Base-by-base conservation (phyloP, 2,797 vertebrate genomes). In the Dicrostonyx torquatus region DNA sequence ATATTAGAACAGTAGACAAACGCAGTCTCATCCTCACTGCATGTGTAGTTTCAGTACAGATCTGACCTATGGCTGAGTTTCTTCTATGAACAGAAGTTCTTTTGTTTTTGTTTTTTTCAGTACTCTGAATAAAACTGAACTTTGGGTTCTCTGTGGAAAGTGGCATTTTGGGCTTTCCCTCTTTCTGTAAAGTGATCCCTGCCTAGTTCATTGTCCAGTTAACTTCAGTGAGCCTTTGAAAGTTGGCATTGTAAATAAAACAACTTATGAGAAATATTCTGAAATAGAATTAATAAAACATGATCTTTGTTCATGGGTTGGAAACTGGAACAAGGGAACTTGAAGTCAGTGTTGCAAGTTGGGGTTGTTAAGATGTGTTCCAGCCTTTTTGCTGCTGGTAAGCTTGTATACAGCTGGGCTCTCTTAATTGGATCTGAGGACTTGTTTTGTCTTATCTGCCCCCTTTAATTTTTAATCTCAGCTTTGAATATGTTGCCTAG, bases 1-100 rank as follows among this genome's bases (percentile, higher is more conserved):
- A 99, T 99, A 99, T 99, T 99, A 99, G 99, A 99, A 98, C 98
- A 99, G 99, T 99, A 99, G 98, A 98, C 97, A 99, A 99, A 98
- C 98, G 99, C 98, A 98, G 98, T 98, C 98, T 98, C 92, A 98
- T 99, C 98, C 98, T 98, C 98, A 98, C 98, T 98, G 98, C 99
- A 99, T 99, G 98, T 99, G 98, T 98, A 98, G 97, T 98, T 99
- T 98, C 97, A 98, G 98, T 98, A 98, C 96, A 95, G 97, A 98
- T 98, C 98, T 98, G 98, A 98, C 95, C 97, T 98, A 93, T 73
- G 93, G 91, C 95, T 97, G 96, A 96, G 66, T 98, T 98, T 98
- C 97, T 98, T 97, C 95, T 97, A 96, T 97, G 98, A 98, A 98
- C 95, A 90, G 97, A 97, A 97, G 97, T 98, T 62, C 93, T 98